phyloP scores from a whole-genome alignment of 2,888 invertebrate genomes.

The Furcula furcula region DNA sequence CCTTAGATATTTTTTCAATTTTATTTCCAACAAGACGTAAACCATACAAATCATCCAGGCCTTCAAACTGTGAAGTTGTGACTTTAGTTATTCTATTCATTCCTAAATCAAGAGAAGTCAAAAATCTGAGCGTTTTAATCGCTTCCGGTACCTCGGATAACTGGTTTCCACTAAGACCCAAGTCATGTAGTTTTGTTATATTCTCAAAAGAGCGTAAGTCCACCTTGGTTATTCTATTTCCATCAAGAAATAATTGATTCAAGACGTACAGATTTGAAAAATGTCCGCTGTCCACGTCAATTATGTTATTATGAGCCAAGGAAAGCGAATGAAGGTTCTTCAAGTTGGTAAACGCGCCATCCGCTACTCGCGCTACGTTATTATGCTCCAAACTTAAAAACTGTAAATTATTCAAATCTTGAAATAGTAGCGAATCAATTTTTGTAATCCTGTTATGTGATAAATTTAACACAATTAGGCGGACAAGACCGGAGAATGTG shows the following conservation, averaged over 20 bases:
- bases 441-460: slow-evolving; percentile 87
- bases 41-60: slow-evolving; percentile 87
- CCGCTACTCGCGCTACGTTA: slow-evolving; percentile 85
- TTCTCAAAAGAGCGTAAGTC: slow-evolving; percentile 88
- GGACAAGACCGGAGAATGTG: slow-evolving; percentile 87
- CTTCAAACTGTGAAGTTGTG: slow-evolving; percentile 86
- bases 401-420: slow-evolving; percentile 88
- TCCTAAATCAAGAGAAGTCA: slow-evolving; percentile 90
- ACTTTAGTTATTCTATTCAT: slow-evolving; percentile 90
- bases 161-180: slow-evolving; percentile 88
- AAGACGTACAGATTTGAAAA: slow-evolving; percentile 88
- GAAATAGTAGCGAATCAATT: slow-evolving; percentile 87
- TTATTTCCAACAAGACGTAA: slow-evolving; percentile 91
- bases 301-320: slow-evolving; percentile 86
- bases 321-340: slow-evolving; percentile 89
- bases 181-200: slow-evolving; percentile 88
- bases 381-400: slow-evolving; percentile 88
- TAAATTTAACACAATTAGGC: slow-evolving; percentile 88
- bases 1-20: slow-evolving; percentile 88
- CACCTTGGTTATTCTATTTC: slow-evolving; percentile 86
- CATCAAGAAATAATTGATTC: slow-evolving; percentile 87
- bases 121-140: slow-evolving; percentile 84
- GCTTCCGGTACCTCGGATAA: slow-evolving; percentile 87
- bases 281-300: slow-evolving; percentile 85
- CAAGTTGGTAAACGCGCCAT: slow-evolving; percentile 88